Conservation (phyloP, 2,113 vertebrate species). For the Neolamprologus variostigma region DNA sequence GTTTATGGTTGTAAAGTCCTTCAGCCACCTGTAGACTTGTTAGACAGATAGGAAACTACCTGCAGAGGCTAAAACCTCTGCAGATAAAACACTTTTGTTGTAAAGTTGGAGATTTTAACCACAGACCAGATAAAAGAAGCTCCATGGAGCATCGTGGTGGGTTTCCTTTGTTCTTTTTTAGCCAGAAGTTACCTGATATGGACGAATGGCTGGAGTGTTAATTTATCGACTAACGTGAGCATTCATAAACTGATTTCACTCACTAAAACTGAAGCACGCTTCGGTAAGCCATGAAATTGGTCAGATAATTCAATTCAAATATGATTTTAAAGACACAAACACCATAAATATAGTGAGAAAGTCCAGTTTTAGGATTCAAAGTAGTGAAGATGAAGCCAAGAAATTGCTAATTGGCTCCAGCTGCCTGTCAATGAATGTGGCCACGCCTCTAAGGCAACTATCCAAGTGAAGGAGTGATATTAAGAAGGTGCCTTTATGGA, state of each 20-base stretch:
- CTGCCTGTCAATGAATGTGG: not conserved
- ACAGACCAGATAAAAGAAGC: not conserved
- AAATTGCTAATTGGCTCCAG: rapidly evolving
- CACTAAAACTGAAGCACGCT: not conserved
- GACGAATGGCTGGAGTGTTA: not conserved
- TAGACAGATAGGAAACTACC: not conserved
- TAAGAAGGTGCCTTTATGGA: not conserved
- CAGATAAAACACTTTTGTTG: not conserved
- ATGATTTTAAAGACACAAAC: not conserved
- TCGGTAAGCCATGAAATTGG: not conserved
- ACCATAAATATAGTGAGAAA: not conserved
- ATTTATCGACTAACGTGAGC: rapidly evolving
- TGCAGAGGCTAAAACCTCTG: not conserved
- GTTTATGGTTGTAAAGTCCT: not conserved
- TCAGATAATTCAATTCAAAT: not conserved
- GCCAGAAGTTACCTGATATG: not conserved
- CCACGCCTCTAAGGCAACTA: not conserved
- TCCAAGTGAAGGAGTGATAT: not conserved
- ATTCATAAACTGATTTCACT: not conserved
- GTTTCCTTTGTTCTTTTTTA: not conserved
- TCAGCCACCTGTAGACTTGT: not conserved
- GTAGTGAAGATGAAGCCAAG: rapidly evolving
- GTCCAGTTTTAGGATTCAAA: not conserved
- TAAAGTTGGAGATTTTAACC: not conserved
- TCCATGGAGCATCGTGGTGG: not conserved